Conservation (phyloP, 2,113 vertebrate genomes). For the Zapornia atra region DNA sequence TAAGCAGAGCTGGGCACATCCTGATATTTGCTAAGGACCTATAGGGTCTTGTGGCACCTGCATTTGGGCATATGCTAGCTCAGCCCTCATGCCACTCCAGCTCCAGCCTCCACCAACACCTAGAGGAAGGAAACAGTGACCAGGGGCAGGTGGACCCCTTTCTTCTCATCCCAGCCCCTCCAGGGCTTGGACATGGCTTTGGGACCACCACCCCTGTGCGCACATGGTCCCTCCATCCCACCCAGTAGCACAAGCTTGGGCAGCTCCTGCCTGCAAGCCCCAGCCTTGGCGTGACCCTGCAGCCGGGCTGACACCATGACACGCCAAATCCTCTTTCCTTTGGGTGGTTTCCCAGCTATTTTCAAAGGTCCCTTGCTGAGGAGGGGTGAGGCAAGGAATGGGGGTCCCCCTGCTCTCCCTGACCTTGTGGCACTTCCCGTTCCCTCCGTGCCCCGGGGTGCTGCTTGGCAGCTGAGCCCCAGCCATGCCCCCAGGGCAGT, state of each 20-base stretch:
- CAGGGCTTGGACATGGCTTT: neutral
- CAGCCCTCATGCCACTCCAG: neutral
- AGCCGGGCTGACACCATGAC: neutral
- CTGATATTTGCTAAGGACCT: neutral
- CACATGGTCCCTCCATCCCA: neutral
- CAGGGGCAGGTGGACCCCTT: rapidly evolving
- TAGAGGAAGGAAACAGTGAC: neutral
- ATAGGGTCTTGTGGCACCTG: neutral
- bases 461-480: neutral
- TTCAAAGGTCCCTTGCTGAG: neutral
- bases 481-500: neutral
- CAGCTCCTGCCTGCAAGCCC: rapidly evolving
- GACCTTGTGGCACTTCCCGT: neutral
- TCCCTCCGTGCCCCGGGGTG: rapidly evolving
- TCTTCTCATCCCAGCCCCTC: neutral
- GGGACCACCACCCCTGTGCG: rapidly evolving
- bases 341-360: neutral
- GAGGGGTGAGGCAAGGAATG: neutral
- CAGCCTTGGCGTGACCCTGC: neutral
- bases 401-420: neutral
- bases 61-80: neutral
- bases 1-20: neutral
- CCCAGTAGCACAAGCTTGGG: neutral
- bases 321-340: neutral
- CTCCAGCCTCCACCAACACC: neutral